A percentile compares a stretch with the other conserved stretches of the same genome.
Evolutionary conservation across 2,797 vertebrate species (phyloP).

Genomic region (Apodemus agrarius): DNA sequence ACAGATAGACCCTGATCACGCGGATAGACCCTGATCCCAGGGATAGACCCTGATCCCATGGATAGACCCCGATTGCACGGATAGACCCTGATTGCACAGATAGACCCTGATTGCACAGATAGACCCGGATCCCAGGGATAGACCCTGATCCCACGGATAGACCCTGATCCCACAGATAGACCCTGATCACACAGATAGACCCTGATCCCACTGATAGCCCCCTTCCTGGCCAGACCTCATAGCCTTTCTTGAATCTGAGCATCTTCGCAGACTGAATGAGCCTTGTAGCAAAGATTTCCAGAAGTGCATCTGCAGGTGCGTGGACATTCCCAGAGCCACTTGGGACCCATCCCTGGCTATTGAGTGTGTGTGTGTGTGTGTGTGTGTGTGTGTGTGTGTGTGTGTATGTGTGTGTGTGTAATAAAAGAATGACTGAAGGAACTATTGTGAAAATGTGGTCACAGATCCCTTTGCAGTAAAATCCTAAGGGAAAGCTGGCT

Average conservation of each 20-base stretch:
- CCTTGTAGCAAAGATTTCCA: slow-evolving; percentile 16
- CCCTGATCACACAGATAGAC: too few relatives aligned
- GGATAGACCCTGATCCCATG: too few relatives aligned
- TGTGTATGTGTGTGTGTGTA: background rate
- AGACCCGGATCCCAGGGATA: background rate
- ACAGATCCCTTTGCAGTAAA: background rate
- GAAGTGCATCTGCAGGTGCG: background rate
- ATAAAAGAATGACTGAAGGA: background rate
- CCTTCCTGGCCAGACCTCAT: background rate
- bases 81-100: too few relatives aligned
- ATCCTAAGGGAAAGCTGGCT: background rate
- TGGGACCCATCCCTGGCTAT: background rate
- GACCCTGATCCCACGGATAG: too few relatives aligned
- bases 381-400: background rate
- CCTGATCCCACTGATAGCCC: background rate
- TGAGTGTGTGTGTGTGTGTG: background rate
- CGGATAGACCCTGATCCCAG: too few relatives aligned
- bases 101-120: too few relatives aligned
- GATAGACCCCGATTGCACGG: too few relatives aligned
- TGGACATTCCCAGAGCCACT: background rate
- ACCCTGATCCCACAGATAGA: too few relatives aligned
- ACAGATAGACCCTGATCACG: too few relatives aligned
- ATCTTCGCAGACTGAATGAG: background rate
- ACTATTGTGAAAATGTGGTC: background rate
- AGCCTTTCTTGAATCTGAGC: slow-evolving; percentile 20